Conservation (phyloP, 1,140 invertebrate species). For the Ceratina australensis region DNA sequence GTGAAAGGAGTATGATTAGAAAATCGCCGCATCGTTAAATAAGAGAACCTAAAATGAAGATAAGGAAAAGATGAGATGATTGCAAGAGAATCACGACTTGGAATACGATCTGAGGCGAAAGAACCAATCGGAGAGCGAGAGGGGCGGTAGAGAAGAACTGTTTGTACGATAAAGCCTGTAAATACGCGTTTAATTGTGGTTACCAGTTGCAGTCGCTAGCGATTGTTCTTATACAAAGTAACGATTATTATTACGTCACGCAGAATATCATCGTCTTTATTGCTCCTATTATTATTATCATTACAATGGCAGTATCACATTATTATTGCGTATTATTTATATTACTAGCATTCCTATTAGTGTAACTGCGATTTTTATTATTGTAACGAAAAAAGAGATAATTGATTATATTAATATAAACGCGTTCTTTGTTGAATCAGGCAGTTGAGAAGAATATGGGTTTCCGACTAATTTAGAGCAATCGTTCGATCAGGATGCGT, state of each 20-base stretch:
- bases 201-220: conserved; percentile 53
- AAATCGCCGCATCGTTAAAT: conserved; percentile 18
- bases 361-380: conserved; percentile 71
- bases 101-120: background rate
- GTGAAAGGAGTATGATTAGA: background rate
- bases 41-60: background rate
- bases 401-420: conserved; percentile 14
- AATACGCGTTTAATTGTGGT: conserved; percentile 73
- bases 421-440: conserved; percentile 22
- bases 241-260: conserved; percentile 57
- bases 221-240: conserved; percentile 20
- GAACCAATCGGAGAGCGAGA: background rate
- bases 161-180: conserved; percentile 68
- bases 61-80: background rate
- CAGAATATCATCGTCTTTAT: conserved; percentile 36
- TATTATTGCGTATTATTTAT: conserved; percentile 69
- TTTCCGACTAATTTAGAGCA: background rate
- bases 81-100: background rate
- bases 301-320: conserved; percentile 58
- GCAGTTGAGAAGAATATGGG: background rate
- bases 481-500: background rate
- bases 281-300: conserved; percentile 67
- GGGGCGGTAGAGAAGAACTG: conserved; percentile 1
- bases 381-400: conserved; percentile 10
- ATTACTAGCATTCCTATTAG: conserved; percentile 57